Conservation (phyloP, 2,113 vertebrate genomes). For the Psilopsiagon aurifrons region DNA sequence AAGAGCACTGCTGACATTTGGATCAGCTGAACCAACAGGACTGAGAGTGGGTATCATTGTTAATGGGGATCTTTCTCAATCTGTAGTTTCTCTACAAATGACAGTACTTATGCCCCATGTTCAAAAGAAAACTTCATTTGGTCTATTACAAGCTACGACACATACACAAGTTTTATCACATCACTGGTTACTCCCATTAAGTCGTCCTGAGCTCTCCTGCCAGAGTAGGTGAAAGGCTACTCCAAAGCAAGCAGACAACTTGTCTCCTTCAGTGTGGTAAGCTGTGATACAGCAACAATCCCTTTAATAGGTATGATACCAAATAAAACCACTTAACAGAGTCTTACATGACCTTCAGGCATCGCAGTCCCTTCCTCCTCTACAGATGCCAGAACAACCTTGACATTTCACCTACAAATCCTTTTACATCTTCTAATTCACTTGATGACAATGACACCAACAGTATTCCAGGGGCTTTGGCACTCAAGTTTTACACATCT, state of each 20-base stretch:
- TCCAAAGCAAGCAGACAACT: not conserved
- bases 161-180: not conserved
- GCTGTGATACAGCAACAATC: not conserved
- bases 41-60: not conserved
- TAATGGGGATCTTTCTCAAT: not conserved
- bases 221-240: not conserved
- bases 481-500: not conserved
- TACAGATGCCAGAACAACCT: not conserved
- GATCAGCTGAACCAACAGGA: not conserved
- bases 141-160: not conserved
- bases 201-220: not conserved
- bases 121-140: not conserved
- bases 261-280: not conserved
- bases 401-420: conserved; percentile 13
- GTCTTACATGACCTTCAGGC: not conserved
- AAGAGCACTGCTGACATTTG: not conserved
- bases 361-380: not conserved
- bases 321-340: conserved; percentile 6
- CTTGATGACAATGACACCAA: not conserved
- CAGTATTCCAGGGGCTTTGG: not conserved
- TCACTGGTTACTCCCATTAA: not conserved
- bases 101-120: not conserved
- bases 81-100: not conserved
- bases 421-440: not conserved
- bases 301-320: not conserved